Conservation (phyloP, 2,888 invertebrate genomes). For the Hylaea fasciaria region DNA sequence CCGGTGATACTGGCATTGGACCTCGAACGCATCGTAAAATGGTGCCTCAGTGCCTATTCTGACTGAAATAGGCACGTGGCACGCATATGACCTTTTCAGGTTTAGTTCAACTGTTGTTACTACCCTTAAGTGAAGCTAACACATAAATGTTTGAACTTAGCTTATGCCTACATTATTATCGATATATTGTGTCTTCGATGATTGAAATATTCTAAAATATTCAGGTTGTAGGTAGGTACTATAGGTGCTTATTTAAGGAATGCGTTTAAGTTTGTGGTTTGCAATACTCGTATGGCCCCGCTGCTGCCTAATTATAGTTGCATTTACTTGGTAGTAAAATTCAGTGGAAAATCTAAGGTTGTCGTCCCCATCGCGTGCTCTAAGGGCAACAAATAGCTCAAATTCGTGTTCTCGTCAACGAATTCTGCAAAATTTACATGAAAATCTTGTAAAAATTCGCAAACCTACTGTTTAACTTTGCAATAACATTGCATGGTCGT, state of each 20-base stretch:
- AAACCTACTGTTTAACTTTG: slow-evolving; percentile 48
- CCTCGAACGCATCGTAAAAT: slow-evolving; percentile 46
- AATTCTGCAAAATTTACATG: slow-evolving; percentile 62
- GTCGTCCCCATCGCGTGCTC: slow-evolving; percentile 61
- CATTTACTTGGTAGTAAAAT: slow-evolving; percentile 4
- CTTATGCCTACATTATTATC: not conserved
- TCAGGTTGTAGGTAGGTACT: too few relatives aligned
- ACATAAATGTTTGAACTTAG: slow-evolving; percentile 1
- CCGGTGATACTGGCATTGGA: slow-evolving; percentile 46
- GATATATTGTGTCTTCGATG: not conserved
- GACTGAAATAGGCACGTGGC: slow-evolving; percentile 44
- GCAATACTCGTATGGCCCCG: not conserved
- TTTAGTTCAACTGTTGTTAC: slow-evolving; percentile 12
- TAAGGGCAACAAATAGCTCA: slow-evolving; percentile 20
- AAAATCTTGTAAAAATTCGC: slow-evolving; percentile 59
- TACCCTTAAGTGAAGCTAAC: not conserved
- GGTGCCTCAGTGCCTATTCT: slow-evolving; percentile 43
- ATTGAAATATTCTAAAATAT: too few relatives aligned
- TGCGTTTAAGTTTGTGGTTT: not conserved
- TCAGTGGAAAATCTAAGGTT: slow-evolving; percentile 36
- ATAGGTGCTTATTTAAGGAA: not conserved
- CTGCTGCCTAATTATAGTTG: too few relatives aligned
- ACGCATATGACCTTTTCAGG: slow-evolving; percentile 46
- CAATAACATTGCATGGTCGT: slow-evolving; percentile 49
- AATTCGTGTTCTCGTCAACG: slow-evolving; percentile 47